phyloP scores from a whole-genome alignment of 2,888 invertebrate genomes.

The Geotrupes spiniger region DNA sequence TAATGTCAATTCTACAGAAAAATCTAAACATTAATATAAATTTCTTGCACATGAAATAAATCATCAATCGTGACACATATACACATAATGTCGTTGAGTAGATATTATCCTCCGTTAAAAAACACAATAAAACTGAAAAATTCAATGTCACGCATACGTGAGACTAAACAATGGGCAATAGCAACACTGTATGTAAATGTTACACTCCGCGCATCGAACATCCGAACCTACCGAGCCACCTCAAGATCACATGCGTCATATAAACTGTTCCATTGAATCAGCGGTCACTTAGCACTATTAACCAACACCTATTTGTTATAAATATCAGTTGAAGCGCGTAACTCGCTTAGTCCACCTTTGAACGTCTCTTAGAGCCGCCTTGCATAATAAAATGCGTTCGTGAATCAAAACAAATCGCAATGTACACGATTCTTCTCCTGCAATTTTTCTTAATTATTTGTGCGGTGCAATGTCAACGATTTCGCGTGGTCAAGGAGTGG shows the following conservation, averaged over 20 bases:
- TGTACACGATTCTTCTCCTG: neutral
- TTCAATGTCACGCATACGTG: no score
- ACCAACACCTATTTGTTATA: neutral
- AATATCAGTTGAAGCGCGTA: neutral
- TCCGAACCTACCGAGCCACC: neutral
- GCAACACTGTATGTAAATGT: neutral
- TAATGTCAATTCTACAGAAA: no score
- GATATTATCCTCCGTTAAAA: no score
- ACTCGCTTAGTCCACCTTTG: neutral
- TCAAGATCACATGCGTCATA: conserved; percentile 2
- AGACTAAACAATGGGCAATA: no score
- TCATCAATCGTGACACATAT: no score
- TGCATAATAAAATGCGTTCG: neutral
- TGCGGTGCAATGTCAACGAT: conserved; percentile 45
- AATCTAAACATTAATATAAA: no score
- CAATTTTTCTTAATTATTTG: neutral
- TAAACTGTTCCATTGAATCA: conserved; percentile 5
- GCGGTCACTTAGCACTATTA: conserved; percentile 4
- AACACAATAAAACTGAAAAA: no score
- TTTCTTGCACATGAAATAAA: no score
- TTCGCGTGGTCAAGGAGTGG: conserved; percentile 73
- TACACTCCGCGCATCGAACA: neutral
- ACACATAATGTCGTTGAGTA: no score
- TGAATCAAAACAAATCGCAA: neutral
- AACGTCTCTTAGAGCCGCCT: neutral